Evolutionary conservation across 30 jellyfish, hydroid and myxozoan species (phyloP).

Genomic region (Cassiopea andromeda): DNA sequence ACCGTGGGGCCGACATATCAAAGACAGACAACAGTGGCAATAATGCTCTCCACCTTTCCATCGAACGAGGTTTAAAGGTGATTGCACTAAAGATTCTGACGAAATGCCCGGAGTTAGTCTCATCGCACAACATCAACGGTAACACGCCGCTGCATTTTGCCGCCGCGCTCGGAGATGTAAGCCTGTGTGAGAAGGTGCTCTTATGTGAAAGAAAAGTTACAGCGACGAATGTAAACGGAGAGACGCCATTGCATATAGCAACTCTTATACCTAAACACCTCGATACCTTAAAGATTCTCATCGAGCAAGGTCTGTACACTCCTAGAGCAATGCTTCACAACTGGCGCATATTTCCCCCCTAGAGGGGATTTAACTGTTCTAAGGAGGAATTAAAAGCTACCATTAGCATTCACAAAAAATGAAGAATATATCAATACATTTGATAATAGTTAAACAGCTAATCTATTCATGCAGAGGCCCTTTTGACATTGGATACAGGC

Average conservation of each 20-base stretch:
- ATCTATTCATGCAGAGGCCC: no score
- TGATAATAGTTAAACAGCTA: no score
- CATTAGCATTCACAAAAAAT: no score
- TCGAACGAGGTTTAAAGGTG: conserved; percentile 13
- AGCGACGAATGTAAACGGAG: conserved; percentile 39
- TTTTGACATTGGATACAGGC: no score
- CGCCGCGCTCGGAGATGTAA: conserved; percentile 57
- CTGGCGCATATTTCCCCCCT: no score
- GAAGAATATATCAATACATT: no score
- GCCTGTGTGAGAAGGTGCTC: conserved; percentile 40
- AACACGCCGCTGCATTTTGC: conserved; percentile 71
- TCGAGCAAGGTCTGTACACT: conserved; percentile 33
- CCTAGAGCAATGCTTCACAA: not conserved
- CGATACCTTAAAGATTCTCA: conserved; percentile 29
- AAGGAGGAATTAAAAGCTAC: no score
- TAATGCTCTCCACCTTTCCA: conserved; percentile 31
- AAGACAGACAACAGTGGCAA: conserved; percentile 22
- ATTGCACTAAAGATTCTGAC: conserved; percentile 11
- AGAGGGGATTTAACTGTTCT: no score
- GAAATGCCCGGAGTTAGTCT: conserved; percentile 9
- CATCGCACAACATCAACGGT: conserved; percentile 41
- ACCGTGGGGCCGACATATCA: conserved; percentile 10
- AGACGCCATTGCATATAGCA: conserved; percentile 68
- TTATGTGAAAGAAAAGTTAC: not conserved
- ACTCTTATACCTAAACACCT: conserved; percentile 19